Evolutionary conservation across 2,797 vertebrate species (phyloP).

Genomic region (Hippocampus kuda): DNA sequence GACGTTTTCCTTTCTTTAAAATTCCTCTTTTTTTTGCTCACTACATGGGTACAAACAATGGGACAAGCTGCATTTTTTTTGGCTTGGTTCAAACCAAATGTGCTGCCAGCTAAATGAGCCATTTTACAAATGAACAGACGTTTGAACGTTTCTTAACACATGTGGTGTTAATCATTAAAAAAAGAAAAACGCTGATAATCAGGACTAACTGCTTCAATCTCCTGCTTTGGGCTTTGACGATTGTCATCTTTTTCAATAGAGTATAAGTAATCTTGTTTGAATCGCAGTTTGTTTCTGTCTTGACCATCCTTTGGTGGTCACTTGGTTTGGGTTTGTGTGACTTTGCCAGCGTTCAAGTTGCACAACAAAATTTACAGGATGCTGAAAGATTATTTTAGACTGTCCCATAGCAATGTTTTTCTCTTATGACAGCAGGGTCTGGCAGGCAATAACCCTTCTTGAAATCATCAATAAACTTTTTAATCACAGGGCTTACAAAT

Average conservation of each 20-base stretch:
- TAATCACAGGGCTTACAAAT: slow-evolving; percentile 3
- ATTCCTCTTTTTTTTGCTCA: neutral
- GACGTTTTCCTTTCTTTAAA: neutral
- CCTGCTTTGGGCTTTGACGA: no score
- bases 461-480: slow-evolving; percentile 16
- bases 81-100: neutral
- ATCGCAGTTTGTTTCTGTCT: neutral
- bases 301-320: neutral
- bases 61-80: neutral
- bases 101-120: neutral
- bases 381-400: neutral
- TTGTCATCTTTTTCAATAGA: neutral
- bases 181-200: slow-evolving; percentile 2
- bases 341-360: slow-evolving; percentile 4
- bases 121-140: neutral
- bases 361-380: neutral
- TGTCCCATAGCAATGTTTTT: slow-evolving; percentile 4
- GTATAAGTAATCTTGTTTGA: neutral
- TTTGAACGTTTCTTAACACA: neutral
- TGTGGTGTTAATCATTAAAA: neutral
- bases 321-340: neutral
- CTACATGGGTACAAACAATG: neutral
- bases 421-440: neutral
- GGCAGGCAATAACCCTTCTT: slow-evolving; percentile 9
- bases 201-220: neutral